Base-by-base conservation (phyloP, 2,113 vertebrate species). In the Corythaixoides concolor region DNA sequence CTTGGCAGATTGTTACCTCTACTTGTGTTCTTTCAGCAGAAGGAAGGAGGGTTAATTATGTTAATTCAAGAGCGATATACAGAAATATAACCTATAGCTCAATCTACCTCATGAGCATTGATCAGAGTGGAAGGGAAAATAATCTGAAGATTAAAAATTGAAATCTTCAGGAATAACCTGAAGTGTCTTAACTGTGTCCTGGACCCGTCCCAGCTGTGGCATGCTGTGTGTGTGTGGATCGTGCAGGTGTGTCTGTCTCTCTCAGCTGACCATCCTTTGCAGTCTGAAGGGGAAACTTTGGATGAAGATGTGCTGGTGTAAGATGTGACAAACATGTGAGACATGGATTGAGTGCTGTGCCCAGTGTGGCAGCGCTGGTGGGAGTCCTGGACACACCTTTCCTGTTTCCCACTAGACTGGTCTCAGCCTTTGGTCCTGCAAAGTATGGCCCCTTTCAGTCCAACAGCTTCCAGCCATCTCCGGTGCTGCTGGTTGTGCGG, bases 341-440 rank as follows among this genome's bases (percentile, higher is more conserved):
- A 49, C 28, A 12, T 11, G 0, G 2, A 18, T 3, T 24, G 55
- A 76, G 35, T 9, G 5, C 0, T 10, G 33, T 47, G 67, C 39
- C 39, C 21, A 22, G 66, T 2, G 3, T 11, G 39, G 8, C 24
- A 64, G 45, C 0, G 1, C 7, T 62, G 52, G 15, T 89, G 52
- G 33, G 47, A 56, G 26, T 41, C 8, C 28, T 67, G 33, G 24
- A 7, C 1, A 33, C 5, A 13, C 14, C 41, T 67, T 26, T 58
- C 53, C 63, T 13, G 0, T 47, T 75, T 64, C 33, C 52, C 35
- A 0, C 27, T n/a, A 49, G 47, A 15, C 23, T 32, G 41, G 5
- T n/a, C 41, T 45, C 62, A 72, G 67, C 16, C 77, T 47, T 21
- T 70, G 67, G 22, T 43, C 23, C 81, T 30, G 52, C 47, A 84